phyloP scores from a whole-genome alignment of 2,888 invertebrate species.

The Latheticus oryzae region DNA sequence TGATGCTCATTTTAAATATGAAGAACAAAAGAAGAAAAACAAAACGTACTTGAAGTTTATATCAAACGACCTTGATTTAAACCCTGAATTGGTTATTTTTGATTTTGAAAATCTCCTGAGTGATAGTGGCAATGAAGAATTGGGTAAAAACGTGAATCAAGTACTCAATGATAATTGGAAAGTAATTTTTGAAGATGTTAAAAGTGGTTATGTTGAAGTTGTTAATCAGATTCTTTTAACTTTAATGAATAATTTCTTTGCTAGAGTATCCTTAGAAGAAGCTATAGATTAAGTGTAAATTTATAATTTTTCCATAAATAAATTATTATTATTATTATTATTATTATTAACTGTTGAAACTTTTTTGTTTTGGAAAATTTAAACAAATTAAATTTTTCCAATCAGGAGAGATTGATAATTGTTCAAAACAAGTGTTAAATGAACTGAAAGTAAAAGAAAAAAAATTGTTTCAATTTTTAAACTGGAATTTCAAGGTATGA shows the following conservation, averaged over 20 bases:
- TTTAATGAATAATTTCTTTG: conserved; percentile 5
- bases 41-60: conserved; percentile 72
- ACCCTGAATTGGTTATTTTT: conserved; percentile 48
- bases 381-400: no score
- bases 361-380: neutral
- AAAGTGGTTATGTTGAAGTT: neutral
- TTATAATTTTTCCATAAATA: no score
- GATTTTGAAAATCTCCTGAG: conserved; percentile 59
- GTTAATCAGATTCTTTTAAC: neutral
- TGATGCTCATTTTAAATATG: neutral
- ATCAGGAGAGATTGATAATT: no score
- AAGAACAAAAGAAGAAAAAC: conserved; percentile 71
- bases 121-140: conserved; percentile 51
- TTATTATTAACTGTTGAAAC: no score
- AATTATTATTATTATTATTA: no score
- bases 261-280: conserved; percentile 13
- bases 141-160: conserved; percentile 52
- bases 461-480: no score
- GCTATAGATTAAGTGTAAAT: conserved; percentile 4
- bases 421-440: neutral
- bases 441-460: neutral
- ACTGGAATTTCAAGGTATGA: no score
- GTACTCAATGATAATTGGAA: conserved; percentile 36
- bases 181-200: conserved; percentile 25
- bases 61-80: conserved; percentile 72